Conservation (phyloP, 2,113 vertebrate species). For the Indri indri region DNA sequence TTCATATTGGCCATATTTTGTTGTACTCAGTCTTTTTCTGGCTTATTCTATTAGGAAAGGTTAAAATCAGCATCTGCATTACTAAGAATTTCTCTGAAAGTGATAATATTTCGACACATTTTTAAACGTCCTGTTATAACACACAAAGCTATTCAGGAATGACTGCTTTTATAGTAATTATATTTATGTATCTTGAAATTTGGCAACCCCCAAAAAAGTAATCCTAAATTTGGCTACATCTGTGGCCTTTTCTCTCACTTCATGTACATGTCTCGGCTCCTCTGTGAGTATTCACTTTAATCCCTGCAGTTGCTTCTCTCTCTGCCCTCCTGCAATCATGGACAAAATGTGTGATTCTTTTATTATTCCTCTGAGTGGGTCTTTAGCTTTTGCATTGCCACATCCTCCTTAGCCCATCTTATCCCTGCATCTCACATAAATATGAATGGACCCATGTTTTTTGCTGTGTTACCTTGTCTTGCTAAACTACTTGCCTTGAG, state of each 20-base stretch:
- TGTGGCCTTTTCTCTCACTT: not conserved
- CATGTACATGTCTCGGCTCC: not conserved
- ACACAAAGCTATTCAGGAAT: not conserved
- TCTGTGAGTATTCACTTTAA: not conserved
- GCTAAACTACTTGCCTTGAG: not conserved
- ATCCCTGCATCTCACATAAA: not conserved
- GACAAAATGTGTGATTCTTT: not conserved
- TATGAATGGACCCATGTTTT: not conserved
- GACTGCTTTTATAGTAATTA: not conserved
- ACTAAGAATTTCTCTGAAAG: not conserved
- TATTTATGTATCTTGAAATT: not conserved
- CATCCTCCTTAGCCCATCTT: not conserved
- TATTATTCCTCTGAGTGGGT: not conserved
- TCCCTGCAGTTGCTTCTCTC: not conserved
- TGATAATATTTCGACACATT: not conserved
- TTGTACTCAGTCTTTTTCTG: not conserved
- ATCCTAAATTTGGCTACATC: rapidly evolving
- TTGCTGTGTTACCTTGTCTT: not conserved
- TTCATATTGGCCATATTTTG: not conserved
- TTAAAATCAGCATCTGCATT: slow-evolving; percentile 29
- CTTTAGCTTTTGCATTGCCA: not conserved
- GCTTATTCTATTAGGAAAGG: not conserved
- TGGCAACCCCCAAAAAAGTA: not conserved
- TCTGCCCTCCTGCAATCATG: not conserved
- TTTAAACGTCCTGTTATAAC: not conserved